A percentile compares a stretch with the other conserved stretches of the same genome.
phyloP scores from a whole-genome alignment of 2,113 vertebrate genomes.

The Chlorodrepanis virens region DNA sequence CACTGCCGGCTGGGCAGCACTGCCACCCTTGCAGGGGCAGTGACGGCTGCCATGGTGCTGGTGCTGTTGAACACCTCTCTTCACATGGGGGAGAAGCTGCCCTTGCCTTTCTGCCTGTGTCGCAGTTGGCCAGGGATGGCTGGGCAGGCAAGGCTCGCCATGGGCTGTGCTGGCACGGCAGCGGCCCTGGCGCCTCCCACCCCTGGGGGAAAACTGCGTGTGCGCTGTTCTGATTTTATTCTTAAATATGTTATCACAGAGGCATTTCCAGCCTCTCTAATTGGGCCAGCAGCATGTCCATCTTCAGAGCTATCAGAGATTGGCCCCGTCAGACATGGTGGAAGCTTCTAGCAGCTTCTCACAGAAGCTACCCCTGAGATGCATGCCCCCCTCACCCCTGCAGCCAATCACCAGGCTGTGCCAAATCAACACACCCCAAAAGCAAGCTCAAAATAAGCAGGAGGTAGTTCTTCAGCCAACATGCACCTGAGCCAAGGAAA shows the following conservation, averaged over 20 bases:
- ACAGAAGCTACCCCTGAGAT: background rate
- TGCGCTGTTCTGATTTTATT: background rate
- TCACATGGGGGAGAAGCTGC: background rate
- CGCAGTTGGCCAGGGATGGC: rapidly evolving
- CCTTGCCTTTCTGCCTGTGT: background rate
- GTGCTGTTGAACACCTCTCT: background rate
- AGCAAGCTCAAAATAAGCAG: background rate
- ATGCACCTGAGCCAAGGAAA: background rate
- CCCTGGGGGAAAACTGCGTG: too few relatives aligned
- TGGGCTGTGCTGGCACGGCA: rapidly evolving
- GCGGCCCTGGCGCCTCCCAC: rapidly evolving
- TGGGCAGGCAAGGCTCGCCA: background rate
- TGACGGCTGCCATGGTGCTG: rapidly evolving
- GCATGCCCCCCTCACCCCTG: background rate
- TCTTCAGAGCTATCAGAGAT: background rate
- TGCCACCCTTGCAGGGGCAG: too few relatives aligned
- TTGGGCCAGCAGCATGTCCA: background rate
- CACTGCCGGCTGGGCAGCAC: background rate
- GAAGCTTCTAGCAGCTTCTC: background rate
- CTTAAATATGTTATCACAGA: background rate
- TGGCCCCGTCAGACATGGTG: background rate
- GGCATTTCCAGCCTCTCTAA: background rate
- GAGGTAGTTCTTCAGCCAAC: background rate
- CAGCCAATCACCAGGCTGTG: background rate
- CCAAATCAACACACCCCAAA: background rate